Evolutionary conservation across 2,113 vertebrate genomes (phyloP).

Genomic region (Tachysurus fulvidraco): DNA sequence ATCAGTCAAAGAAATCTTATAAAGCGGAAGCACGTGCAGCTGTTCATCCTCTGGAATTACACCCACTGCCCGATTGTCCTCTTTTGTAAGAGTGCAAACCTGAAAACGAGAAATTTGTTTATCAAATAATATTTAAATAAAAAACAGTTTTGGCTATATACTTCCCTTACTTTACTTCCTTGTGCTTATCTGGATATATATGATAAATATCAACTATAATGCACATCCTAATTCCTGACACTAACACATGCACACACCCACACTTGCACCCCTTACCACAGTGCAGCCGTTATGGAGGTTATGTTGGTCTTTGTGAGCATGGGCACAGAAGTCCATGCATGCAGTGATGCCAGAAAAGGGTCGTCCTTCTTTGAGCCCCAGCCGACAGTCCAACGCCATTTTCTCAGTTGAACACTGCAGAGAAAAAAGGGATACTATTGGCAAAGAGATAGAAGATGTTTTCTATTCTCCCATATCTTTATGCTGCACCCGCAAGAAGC

Average conservation of each 20-base stretch:
- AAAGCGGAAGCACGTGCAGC: slow-evolving; percentile 93
- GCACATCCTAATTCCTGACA: neutral
- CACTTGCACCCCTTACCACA: slow-evolving; percentile 78
- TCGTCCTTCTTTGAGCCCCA: slow-evolving; percentile 90
- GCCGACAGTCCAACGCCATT: slow-evolving; percentile 86
- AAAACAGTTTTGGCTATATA: neutral
- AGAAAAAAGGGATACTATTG: neutral
- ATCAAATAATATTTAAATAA: neutral
- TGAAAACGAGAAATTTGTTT: slow-evolving; percentile 54
- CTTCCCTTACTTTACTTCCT: neutral
- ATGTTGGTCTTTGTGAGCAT: slow-evolving; percentile 98
- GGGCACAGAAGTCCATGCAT: slow-evolving; percentile 99
- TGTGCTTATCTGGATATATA: neutral
- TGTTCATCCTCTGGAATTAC: slow-evolving; percentile 90
- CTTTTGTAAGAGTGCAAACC: slow-evolving; percentile 97
- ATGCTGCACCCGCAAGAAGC: neutral
- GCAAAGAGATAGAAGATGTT: neutral
- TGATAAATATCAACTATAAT: neutral
- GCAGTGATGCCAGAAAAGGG: slow-evolving; percentile 97
- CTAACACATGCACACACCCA: neutral
- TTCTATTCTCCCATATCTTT: neutral
- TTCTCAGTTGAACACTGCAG: slow-evolving; percentile 84
- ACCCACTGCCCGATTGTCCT: slow-evolving; percentile 91
- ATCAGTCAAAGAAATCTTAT: slow-evolving; percentile 85
- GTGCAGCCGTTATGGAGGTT: slow-evolving; percentile 98